Conservation (phyloP, 2,113 vertebrate species). For the Cololabis saira region DNA sequence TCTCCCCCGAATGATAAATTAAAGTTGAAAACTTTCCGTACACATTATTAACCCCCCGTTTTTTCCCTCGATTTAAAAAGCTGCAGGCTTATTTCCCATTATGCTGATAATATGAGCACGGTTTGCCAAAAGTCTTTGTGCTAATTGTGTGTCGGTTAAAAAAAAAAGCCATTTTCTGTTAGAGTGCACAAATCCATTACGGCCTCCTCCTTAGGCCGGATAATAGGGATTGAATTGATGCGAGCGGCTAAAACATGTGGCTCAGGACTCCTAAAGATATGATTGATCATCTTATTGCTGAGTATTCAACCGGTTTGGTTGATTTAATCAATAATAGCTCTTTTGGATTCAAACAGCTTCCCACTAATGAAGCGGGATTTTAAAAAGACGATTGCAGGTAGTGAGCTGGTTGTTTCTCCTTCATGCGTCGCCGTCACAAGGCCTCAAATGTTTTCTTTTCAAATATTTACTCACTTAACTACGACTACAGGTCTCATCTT, state of each 20-base stretch:
- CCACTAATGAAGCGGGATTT: conserved; percentile 46
- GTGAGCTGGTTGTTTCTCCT: not conserved
- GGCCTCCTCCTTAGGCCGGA: conserved; percentile 87
- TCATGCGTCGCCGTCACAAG: too few species aligned
- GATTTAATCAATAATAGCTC: conserved; percentile 75
- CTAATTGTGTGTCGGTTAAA: conserved; percentile 95
- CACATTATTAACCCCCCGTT: conserved; percentile 74
- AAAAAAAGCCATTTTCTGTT: conserved; percentile 99
- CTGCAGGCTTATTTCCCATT: conserved; percentile 85
- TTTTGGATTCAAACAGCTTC: conserved; percentile 55
- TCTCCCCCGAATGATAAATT: conserved; percentile 74
- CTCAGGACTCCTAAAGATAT: conserved; percentile 82
- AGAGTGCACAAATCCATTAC: conserved; percentile 99
- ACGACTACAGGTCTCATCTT: too few species aligned
- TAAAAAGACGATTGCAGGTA: conserved; percentile 7
- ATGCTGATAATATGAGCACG: conserved; percentile 82
- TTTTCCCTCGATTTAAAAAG: conserved; percentile 89
- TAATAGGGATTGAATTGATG: conserved; percentile 96
- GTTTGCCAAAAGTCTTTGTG: conserved; percentile 87
- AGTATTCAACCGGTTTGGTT: conserved; percentile 59
- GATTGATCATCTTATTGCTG: conserved; percentile 96
- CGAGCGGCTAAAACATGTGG: conserved; percentile 81
- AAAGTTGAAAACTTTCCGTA: conserved; percentile 75
- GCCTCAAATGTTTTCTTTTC: too few species aligned
- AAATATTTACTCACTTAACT: too few species aligned